Base-by-base conservation (phyloP, 2,888 invertebrate species). In the Drepana falcataria region DNA sequence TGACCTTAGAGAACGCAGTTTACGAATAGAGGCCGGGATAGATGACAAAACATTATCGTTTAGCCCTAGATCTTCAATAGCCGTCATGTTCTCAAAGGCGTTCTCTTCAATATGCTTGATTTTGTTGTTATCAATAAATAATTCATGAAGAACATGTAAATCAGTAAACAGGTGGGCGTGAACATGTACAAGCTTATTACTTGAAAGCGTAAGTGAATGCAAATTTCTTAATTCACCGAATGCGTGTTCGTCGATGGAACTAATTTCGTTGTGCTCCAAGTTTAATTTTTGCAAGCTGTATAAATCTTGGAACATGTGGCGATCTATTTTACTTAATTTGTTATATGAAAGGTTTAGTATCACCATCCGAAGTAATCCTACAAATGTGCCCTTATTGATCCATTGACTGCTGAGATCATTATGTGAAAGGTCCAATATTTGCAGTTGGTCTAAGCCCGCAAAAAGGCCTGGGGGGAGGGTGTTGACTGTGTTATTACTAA, bases 311-410 rank as follows among this genome's bases (percentile, higher is more conserved):
- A 96, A 96, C 67, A 95, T 92, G 66, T 92, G 92, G 33, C 93
- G 92, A 74, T 95, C 95, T 73, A 96, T 93, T 68, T 92, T 93
- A 51, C 92, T 93, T 57, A 96, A 81, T 59, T 89, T 89, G 81
- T 96, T 96, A 79, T 93, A 92, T 0, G 95, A 94, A 53, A 96
- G 83, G 81, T 96, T 95, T 55, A 96, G 91, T 56, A 95, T 93
- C 48, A 95, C 94, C 69, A 96, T 92, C 52, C 95, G 93, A 2
- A 94, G 92, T 59, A 96, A 91, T 37, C 94, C 94, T 59, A 94
- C 88, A 84, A 96, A 96, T 48, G 95, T 95, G 67, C 94, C 94
- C 60, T 94, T 92, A 77, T 94, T 95, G 63, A 96, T 93, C 94
- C 95, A 95, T 62, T 93, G 93, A 81, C 94, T 95, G 61, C 94